These are phyloP conservation scores for Nettapus auritus DNA, from an alignment of 2,113 vertebrate species.

Conservation along the genomic window DNA sequence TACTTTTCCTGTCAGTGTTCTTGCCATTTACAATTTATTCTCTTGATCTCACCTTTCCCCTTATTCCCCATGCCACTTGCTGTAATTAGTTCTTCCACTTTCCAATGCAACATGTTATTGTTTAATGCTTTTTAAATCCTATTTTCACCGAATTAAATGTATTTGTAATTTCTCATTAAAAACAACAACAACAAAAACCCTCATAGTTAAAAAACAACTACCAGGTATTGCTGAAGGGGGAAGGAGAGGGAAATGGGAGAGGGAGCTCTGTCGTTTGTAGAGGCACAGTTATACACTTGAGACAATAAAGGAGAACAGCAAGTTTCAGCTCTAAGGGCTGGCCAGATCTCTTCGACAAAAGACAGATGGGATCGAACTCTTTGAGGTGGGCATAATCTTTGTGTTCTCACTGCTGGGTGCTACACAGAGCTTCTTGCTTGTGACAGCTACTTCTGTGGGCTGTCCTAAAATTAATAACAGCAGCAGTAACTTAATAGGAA, in stretches of 20 bases:
- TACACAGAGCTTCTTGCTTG: background rate
- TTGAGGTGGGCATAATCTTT: background rate
- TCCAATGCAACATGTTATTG: background rate
- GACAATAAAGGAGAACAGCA: background rate
- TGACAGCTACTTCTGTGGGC: background rate
- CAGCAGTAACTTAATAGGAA: background rate
- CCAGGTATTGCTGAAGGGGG: background rate
- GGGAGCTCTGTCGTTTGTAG: background rate
- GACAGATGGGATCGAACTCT: background rate
- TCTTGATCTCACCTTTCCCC: constrained; percentile 29
- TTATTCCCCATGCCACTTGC: background rate
- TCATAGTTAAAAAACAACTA: background rate
- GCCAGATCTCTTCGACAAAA: background rate
- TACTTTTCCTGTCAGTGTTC: constrained; percentile 20
- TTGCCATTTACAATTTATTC: constrained; percentile 50
- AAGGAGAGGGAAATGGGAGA: background rate
- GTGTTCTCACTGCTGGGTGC: background rate
- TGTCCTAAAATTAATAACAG: background rate
- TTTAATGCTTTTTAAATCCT: background rate
- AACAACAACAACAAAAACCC: background rate
- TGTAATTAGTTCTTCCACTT: constrained; percentile 50
- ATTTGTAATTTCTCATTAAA: background rate
- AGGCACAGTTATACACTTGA: background rate
- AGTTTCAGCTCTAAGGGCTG: background rate
- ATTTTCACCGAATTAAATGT: background rate